Evolutionary conservation across 2,888 invertebrate genomes (phyloP).

Genomic region (Euplagia quadripunctaria): DNA sequence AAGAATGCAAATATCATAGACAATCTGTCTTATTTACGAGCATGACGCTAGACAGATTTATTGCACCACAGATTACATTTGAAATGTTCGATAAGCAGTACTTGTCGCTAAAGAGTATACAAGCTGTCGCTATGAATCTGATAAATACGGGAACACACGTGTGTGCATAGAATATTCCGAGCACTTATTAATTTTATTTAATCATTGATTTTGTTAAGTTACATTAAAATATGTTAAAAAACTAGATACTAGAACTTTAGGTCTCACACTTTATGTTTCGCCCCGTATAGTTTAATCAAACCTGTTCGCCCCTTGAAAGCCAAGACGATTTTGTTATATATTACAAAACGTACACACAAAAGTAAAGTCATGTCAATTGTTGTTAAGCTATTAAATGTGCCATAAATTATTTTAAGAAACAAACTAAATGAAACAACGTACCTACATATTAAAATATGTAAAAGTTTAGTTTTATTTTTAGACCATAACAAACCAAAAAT

Average conservation of each 20-base stretch:
- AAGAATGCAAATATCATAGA: conserved; percentile 6
- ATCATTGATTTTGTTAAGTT: not conserved
- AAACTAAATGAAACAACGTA: no score
- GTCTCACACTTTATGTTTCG: no score
- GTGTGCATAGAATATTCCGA: not conserved
- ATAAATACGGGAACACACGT: not conserved
- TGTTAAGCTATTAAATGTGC: no score
- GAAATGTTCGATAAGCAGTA: not conserved
- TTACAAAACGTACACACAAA: no score
- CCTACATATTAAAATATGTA: no score
- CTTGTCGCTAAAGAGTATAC: not conserved
- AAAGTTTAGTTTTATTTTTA: no score
- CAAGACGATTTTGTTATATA: no score
- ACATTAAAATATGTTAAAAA: not conserved
- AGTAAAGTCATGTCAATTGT: no score
- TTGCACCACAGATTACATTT: conserved; percentile 4
- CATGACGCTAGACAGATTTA: not conserved
- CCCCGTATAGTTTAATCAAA: no score
- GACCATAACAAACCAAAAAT: no score
- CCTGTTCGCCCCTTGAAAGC: no score
- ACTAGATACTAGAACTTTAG: not conserved
- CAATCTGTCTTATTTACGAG: not conserved
- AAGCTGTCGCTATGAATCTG: not conserved
- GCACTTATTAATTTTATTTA: not conserved
- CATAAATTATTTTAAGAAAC: no score